Conservation (phyloP, 2,113 vertebrate species). For the Oncorhynchus nerka region DNA sequence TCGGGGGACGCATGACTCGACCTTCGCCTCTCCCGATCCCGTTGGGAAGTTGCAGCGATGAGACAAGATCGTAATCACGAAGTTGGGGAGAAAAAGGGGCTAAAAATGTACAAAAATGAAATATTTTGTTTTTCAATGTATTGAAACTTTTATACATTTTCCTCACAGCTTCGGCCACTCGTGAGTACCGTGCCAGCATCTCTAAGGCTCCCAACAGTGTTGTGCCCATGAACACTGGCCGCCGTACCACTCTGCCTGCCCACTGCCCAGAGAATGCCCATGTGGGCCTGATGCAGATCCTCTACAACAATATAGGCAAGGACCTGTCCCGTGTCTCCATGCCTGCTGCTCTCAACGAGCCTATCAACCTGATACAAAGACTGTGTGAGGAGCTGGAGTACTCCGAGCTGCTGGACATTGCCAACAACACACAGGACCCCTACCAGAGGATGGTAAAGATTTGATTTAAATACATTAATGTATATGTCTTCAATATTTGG, state of each 20-base stretch:
- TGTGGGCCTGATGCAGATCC: constrained; percentile 86
- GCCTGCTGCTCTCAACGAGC: constrained; percentile 87
- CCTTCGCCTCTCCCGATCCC: background rate
- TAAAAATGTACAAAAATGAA: too few species aligned
- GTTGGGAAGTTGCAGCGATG: background rate
- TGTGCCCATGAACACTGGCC: constrained; percentile 52
- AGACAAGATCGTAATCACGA: too few species aligned
- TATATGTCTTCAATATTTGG: background rate
- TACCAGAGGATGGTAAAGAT: constrained; percentile 83
- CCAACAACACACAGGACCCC: constrained; percentile 78
- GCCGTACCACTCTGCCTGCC: constrained; percentile 75
- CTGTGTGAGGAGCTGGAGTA: constrained; percentile 91
- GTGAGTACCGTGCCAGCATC: constrained; percentile 67
- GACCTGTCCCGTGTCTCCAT: constrained; percentile 90
- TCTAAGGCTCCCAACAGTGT: constrained; percentile 29
- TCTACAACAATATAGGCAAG: constrained; percentile 94
- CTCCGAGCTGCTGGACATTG: constrained; percentile 80
- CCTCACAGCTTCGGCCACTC: constrained; percentile 54
- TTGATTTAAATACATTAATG: background rate
- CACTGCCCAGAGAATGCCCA: constrained; percentile 76
- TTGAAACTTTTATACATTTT: too few species aligned
- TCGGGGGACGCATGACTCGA: too few species aligned
- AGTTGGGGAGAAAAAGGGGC: too few species aligned
- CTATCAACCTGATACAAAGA: constrained; percentile 83
- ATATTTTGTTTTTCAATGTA: too few species aligned